Evolutionary conservation across 92 coral and sea anemone genomes (phyloP).

Genomic region (Anthopleura xanthogrammica): DNA sequence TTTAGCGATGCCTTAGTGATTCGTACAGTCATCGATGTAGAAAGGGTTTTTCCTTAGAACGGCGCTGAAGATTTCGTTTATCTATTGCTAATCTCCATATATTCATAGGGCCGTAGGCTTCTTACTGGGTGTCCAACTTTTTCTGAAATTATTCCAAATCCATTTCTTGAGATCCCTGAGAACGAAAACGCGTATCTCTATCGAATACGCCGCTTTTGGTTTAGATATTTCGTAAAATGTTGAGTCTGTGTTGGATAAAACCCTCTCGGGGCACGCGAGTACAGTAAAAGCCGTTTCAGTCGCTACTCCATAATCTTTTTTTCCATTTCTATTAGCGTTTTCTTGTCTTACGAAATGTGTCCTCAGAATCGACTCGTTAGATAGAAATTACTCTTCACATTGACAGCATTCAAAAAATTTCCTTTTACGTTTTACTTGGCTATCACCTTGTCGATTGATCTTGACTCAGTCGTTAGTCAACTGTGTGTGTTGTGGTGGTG

Average conservation of each 20-base stretch:
- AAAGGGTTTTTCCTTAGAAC: not conserved
- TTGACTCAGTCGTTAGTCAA: not conserved
- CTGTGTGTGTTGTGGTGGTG: not conserved
- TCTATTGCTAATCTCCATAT: slow-evolving; percentile 22
- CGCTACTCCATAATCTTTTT: not conserved
- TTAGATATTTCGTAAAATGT: not conserved
- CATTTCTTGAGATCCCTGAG: slow-evolving; percentile 9
- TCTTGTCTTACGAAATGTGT: slow-evolving; percentile 5
- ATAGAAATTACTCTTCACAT: not conserved
- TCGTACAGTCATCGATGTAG: not conserved
- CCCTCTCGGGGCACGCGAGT: not conserved
- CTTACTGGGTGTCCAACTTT: slow-evolving; percentile 14
- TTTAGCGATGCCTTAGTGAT: not conserved
- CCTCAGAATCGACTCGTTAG: not conserved
- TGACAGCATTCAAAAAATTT: not conserved
- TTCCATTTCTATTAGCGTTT: not conserved
- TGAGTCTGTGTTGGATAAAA: not conserved
- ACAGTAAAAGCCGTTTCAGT: not conserved
- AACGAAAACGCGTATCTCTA: not conserved
- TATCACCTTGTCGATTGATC: not conserved
- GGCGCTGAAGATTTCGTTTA: slow-evolving; percentile 11
- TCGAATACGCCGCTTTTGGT: slow-evolving; percentile 9
- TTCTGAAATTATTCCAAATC: slow-evolving; percentile 19
- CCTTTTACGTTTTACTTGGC: not conserved
- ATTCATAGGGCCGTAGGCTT: slow-evolving; percentile 28